These are phyloP conservation scores for Entomobrya multifasciata DNA, from an alignment of 2,888 invertebrate genomes.

Conservation along the genomic window DNA sequence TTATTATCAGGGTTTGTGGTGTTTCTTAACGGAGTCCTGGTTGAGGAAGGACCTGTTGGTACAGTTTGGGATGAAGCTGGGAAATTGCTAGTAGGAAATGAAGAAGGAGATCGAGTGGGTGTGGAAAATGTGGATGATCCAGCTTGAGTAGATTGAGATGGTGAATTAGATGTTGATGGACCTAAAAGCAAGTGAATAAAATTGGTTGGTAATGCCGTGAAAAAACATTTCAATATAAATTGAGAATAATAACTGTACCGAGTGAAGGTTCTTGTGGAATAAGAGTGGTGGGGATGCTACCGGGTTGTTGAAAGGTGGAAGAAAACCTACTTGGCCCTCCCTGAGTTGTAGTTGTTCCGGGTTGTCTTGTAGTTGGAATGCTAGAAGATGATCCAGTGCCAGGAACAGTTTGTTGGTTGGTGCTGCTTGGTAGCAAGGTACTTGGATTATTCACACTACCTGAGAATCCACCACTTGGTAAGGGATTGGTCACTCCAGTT, in stretches of 20 bases:
- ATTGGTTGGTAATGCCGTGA: neutral
- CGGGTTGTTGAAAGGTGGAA: neutral
- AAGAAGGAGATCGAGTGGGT: neutral
- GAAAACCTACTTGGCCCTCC: neutral
- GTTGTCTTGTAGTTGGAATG: slow-evolving; percentile 16
- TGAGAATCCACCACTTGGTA: slow-evolving; percentile 40
- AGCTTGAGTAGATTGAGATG: too few species aligned
- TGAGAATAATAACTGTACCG: slow-evolving; percentile 10
- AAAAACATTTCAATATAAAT: neutral
- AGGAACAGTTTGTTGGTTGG: slow-evolving; percentile 51
- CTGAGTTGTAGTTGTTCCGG: neutral
- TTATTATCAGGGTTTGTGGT: neutral
- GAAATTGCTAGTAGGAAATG: neutral
- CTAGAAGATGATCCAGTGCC: neutral
- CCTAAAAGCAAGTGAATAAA: neutral
- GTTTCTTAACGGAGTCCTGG: slow-evolving; percentile 5
- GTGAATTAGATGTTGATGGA: too few species aligned
- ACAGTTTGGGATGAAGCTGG: neutral
- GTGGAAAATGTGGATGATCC: slow-evolving; percentile 8
- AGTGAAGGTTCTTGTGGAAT: slow-evolving; percentile 40
- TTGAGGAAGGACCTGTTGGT: neutral
- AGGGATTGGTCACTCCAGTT: neutral
- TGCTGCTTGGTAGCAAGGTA: slow-evolving; percentile 55
- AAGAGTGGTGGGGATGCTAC: neutral
- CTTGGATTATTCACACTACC: slow-evolving; percentile 61